Base-by-base conservation (phyloP, 2,113 vertebrate species). In the Rissa tridactyla region DNA sequence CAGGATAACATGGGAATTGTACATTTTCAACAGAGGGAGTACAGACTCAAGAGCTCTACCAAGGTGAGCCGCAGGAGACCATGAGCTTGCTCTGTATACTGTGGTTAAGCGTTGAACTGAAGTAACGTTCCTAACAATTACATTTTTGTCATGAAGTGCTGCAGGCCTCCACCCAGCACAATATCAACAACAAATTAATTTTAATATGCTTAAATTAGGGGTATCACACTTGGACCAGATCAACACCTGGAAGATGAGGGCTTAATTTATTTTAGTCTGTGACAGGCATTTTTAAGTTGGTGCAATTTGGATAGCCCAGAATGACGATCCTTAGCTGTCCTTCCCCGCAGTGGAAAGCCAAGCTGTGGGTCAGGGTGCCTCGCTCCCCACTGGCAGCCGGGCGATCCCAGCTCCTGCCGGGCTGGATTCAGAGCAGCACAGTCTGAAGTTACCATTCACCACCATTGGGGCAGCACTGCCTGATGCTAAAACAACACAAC, bases 401-500 rank as follows among this genome's bases (percentile, higher is more conserved):
- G 30, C 4, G 21, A 11, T 8, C 34, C 3, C 54, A 44, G 82
- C 72, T 80, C 83, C 5, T 34, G 69, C 26, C 18, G 0, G 2
- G 61, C 46, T 29, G 3, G 11, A 29, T 10, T 12, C 0, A 2
- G 68, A 11, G 52, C 34, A 55, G 46, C 38, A 20, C 61, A 7
- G 22, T 5, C 11, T 58, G 82, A 23, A 47, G 58, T n/a, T 6
- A 25, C 34, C 36, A 15, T 12, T 34, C 52, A 15, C 12, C 79
- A 68, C 30, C 30, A 22, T 1, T 15, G 26, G 32, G 42, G 46
- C 61, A 2, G 6, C 44, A 17, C 64, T 42, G 36, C 54, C 64
- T 7, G 16, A 13, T 13, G 8, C 49, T 29, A n/a, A 25, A 32
- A 1, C 0, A 4, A 27, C 19, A 23, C 51, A 51, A 14, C 10